Base-by-base conservation (phyloP, 2,113 vertebrate genomes). In the Chaenogobius annularis region DNA sequence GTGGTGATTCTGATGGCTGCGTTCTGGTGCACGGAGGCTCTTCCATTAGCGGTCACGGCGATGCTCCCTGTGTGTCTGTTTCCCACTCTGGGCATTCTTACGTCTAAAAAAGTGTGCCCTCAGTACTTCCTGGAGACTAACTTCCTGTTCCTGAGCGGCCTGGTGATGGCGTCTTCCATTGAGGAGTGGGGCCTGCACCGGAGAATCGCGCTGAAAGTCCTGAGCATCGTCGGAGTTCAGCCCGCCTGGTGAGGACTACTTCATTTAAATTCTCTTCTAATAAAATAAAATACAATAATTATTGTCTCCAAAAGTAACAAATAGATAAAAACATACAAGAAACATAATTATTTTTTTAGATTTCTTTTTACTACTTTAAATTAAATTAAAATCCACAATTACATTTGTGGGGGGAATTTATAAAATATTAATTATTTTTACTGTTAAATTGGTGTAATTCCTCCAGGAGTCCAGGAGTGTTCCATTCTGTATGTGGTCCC, bases 81-180 rank as follows among this genome's bases (percentile, higher is more conserved):
- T 67, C 96, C 97, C 12, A 96, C 96, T 59, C 74, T 98, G 88
- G 96, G 96, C 5, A 89, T 99, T 79, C 93, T 98, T 69, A 93
- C 96, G 0, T 96, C 98, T 81, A 94, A 85, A 85, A 94, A 92
- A 71, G 94, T 99, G 75, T 98, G 97, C 77, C 93, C 95, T 1
- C 96, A 98, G 40, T 99, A 99, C 87, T 98, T 99, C 83, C 87
- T 98, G 35, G 98, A 99, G 82, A 98, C 98, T 82, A 99, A 98
- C 80, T 98, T 98, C 81, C 96, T 99, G 65, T 99, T 99, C 71
- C 91, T 99, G 77, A 98, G 97, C 3, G 98, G 97, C 0, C 93
- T 99, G n/a, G 92, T 99, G 70, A 95, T 99, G 96, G 98, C 97
- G 2, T 93, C 95, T 0, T 97, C 96, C 69, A 97, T 99, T 0